Percentiles rank a stretch among this genome's conserved stretches.
Evolutionary conservation across 2,888 invertebrate genomes (phyloP).

Genomic region (Mycalesis mineus): DNA sequence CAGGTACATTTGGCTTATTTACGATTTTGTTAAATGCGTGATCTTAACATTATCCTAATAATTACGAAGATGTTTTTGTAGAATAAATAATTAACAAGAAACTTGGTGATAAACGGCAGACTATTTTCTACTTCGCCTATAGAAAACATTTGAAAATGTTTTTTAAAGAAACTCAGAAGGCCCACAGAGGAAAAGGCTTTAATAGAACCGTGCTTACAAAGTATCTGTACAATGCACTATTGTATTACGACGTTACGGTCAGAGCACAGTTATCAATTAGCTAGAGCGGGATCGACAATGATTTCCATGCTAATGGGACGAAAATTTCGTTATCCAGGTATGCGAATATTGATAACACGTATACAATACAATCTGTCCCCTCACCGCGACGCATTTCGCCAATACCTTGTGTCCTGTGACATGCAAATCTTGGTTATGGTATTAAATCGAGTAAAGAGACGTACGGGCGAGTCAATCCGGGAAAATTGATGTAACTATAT

Average conservation of each 20-base stretch:
- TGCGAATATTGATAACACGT: slow-evolving; percentile 34
- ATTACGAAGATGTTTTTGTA: too few relatives aligned
- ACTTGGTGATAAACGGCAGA: background rate
- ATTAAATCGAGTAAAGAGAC: slow-evolving; percentile 69
- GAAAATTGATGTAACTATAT: slow-evolving; percentile 67
- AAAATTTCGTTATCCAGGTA: slow-evolving; percentile 33
- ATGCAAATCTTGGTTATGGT: slow-evolving; percentile 76
- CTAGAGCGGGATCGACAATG: slow-evolving; percentile 27
- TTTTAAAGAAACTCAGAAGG: slow-evolving; percentile 12
- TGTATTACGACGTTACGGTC: slow-evolving; percentile 29
- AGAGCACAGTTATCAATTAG: slow-evolving; percentile 26
- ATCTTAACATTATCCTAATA: too few relatives aligned
- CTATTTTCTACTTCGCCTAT: background rate
- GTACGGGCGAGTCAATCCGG: slow-evolving; percentile 48
- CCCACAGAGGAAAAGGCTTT: slow-evolving; percentile 19
- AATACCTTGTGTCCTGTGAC: slow-evolving; percentile 56
- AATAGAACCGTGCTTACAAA: slow-evolving; percentile 21
- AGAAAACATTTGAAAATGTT: slow-evolving; percentile 4
- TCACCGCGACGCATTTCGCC: slow-evolving; percentile 32
- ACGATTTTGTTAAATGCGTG: too few relatives aligned
- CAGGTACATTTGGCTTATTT: too few relatives aligned
- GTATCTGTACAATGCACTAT: slow-evolving; percentile 21
- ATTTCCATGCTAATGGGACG: slow-evolving; percentile 33
- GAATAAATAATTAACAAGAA: background rate
- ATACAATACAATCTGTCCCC: slow-evolving; percentile 29